phyloP scores from a whole-genome alignment of 2,797 vertebrate species.

The Pteropus rufus region DNA sequence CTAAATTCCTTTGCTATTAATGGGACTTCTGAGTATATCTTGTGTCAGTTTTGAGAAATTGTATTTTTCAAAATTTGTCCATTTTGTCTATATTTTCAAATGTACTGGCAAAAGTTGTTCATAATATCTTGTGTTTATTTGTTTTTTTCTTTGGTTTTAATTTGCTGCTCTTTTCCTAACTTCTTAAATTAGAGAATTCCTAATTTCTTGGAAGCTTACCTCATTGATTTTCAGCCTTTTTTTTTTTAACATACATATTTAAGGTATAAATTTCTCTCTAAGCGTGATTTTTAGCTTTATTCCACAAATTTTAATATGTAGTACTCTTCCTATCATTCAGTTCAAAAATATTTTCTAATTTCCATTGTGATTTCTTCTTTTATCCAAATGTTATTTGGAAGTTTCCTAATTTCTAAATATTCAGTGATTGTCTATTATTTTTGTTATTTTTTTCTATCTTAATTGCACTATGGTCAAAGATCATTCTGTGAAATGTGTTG shows the following conservation, averaged over 20 bases:
- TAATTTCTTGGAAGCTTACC: neutral
- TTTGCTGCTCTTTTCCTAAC: neutral
- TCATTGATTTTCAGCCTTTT: neutral
- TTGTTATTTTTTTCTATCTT: conserved; percentile 1
- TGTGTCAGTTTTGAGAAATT: neutral
- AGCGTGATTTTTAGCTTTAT: neutral
- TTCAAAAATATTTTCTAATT: neutral
- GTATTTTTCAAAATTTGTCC: neutral
- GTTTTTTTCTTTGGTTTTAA: neutral
- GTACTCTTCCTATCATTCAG: neutral
- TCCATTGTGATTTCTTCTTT: neutral
- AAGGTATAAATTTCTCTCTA: neutral
- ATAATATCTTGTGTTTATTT: neutral
- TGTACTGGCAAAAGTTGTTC: neutral
- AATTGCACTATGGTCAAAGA: neutral
- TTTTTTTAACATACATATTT: neutral
- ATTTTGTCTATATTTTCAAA: neutral
- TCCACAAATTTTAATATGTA: neutral
- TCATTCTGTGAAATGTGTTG: neutral
- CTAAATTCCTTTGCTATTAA: neutral
- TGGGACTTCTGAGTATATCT: neutral
- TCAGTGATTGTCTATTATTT: neutral
- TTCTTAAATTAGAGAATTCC: neutral
- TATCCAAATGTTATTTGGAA: neutral
- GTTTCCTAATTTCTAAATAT: neutral